Base-by-base conservation (phyloP, 23 tunicate species). In the Trididemnum clinides region DNA sequence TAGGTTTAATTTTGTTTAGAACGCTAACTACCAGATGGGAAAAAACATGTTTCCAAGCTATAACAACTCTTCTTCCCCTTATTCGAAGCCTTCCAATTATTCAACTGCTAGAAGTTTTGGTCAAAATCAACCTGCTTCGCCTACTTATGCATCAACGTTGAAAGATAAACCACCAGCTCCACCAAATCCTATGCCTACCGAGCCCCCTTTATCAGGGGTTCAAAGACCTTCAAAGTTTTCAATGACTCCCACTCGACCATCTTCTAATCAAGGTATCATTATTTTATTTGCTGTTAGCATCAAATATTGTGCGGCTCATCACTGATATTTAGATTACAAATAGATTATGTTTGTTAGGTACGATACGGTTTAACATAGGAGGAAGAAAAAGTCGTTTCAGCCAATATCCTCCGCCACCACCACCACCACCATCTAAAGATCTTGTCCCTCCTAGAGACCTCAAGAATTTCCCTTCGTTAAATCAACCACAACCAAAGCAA, bases 321-420 rank as follows among this genome's bases (percentile, higher is more conserved):
- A n/a, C n/a, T n/a, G n/a, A n/a, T n/a, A n/a, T n/a, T n/a, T n/a
- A n/a, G n/a, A n/a, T n/a, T n/a, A n/a, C n/a, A n/a, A n/a, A n/a
- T n/a, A n/a, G n/a, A n/a, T n/a, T n/a, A n/a, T n/a, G n/a, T 7
- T 3, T 81, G 34, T 33, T 29, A 86, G 89, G 89, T 62, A 34
- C 77, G 6, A 88, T 88, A 20, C 75, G 87, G 19, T 88, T 88
- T 38, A 88, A 88, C 62, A 30, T 88, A 15, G 77, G 58, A 1
- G 77, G 58, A 1, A 50, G 81, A 29, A 85, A 74, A 33, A 85
- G 63, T 62, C 58, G 57, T 37, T 30, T 69, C 50, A 85, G 57
- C 33, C 0, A 36, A 0, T 34, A 23, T 18, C 83, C 78, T 22
- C 74, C 89, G 5, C 66, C 83, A 5, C 26, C 27, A 10, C 54